These are phyloP conservation scores for Triplophysa dalaica DNA, from an alignment of 2,113 vertebrate species.

Conservation along the genomic window DNA sequence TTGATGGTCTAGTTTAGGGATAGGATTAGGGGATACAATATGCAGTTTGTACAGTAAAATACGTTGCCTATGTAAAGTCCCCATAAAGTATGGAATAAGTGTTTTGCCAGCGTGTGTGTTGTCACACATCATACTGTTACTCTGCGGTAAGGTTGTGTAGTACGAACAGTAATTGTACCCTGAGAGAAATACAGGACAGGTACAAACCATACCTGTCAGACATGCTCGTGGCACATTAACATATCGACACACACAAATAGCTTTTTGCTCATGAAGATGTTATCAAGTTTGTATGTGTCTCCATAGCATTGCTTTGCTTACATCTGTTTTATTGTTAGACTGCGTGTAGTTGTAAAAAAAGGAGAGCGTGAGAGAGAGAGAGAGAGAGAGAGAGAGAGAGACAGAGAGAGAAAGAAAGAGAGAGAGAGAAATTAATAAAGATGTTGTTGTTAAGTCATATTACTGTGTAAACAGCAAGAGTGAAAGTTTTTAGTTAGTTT, in stretches of 20 bases:
- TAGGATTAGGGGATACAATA: no score
- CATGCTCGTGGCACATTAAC: constrained; percentile 6
- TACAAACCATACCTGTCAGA: not conserved
- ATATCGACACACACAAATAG: constrained; percentile 31
- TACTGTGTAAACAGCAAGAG: not conserved
- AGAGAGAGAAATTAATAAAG: not conserved
- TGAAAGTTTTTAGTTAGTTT: not conserved
- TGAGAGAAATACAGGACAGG: constrained; percentile 31
- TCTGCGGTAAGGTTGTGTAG: not conserved
- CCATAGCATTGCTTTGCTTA: not conserved
- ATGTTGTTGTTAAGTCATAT: constrained; percentile 6
- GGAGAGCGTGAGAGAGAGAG: not conserved
- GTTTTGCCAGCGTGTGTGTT: not conserved
- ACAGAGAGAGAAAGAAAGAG: no score
- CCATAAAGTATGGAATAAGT: no score
- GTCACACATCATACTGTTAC: not conserved
- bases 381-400: not conserved
- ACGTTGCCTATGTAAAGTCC: no score
- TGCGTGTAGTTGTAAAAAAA: constrained; percentile 1
- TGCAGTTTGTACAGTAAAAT: no score
- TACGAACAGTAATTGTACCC: constrained; percentile 12
- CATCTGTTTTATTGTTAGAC: not conserved
- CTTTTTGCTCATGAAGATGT: not conserved
- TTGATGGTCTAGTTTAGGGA: no score
- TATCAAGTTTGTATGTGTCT: not conserved